Evolutionary conservation across 2,113 vertebrate species (phyloP).

Genomic region (Prunella fulvescens): DNA sequence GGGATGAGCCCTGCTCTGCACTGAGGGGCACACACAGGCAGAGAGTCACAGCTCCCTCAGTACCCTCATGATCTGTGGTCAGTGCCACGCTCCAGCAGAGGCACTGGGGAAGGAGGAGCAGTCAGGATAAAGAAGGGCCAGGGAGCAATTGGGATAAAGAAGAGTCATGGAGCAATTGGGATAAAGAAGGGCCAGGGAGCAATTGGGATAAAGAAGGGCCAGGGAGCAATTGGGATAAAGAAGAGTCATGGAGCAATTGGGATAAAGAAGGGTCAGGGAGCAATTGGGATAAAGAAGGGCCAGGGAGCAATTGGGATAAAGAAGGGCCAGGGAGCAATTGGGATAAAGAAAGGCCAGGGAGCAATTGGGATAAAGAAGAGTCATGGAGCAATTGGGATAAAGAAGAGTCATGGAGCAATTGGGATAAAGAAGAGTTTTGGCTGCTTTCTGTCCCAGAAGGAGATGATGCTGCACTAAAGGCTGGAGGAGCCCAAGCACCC

Average conservation of each 20-base stretch:
- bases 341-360: background rate
- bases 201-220: conserved; percentile 9
- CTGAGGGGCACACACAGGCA: background rate
- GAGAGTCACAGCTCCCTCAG: no score
- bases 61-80: background rate
- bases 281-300: conserved; percentile 12
- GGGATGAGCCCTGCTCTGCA: background rate
- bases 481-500: background rate
- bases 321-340: background rate
- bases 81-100: conserved; percentile 8
- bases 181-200: background rate
- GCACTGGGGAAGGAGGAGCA: background rate
- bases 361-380: background rate
- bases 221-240: background rate
- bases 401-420: background rate
- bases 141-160: background rate
- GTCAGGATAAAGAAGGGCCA: background rate
- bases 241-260: background rate
- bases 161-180: background rate
- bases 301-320: background rate
- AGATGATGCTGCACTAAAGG: background rate
- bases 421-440: background rate
- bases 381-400: background rate
- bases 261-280: background rate
- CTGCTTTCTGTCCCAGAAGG: background rate